Percentiles rank a stretch among this genome's conserved stretches.
Evolutionary conservation across 2,888 invertebrate genomes (phyloP).

Genomic region (Thysanoteuthis rhombus): DNA sequence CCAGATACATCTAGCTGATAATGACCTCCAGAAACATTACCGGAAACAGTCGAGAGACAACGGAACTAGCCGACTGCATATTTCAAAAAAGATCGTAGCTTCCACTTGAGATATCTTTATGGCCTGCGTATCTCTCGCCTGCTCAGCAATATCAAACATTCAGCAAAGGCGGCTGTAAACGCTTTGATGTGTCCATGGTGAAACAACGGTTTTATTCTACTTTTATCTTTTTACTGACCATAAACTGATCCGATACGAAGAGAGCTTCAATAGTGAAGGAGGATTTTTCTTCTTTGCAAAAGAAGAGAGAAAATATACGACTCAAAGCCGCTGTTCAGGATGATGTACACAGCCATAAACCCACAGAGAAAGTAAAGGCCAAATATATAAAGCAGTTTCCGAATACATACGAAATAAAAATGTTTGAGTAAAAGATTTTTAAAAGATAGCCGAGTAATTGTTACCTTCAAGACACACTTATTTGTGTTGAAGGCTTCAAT

Average conservation of each 20-base stretch:
- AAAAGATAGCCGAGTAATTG: background rate
- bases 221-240: conserved; percentile 12
- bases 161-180: background rate
- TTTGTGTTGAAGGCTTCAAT: background rate
- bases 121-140: background rate
- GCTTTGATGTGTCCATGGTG: background rate
- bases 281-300: background rate
- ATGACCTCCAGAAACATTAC: background rate
- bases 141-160: background rate
- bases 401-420: background rate
- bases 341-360: background rate
- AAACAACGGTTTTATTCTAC: background rate
- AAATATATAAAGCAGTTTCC: background rate
- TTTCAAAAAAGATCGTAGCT: background rate
- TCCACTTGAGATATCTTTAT: background rate
- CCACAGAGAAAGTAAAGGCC: background rate
- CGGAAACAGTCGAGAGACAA: background rate
- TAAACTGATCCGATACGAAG: background rate
- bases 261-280: background rate
- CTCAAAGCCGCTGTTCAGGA: background rate
- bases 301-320: background rate
- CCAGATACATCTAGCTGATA: background rate
- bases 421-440: background rate
- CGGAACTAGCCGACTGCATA: background rate
- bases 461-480: background rate